Evolutionary conservation across 1,140 invertebrate species (phyloP), one percentile per base, ranked within the genome.

Genomic region (Drosophila triauraria): DNA sequence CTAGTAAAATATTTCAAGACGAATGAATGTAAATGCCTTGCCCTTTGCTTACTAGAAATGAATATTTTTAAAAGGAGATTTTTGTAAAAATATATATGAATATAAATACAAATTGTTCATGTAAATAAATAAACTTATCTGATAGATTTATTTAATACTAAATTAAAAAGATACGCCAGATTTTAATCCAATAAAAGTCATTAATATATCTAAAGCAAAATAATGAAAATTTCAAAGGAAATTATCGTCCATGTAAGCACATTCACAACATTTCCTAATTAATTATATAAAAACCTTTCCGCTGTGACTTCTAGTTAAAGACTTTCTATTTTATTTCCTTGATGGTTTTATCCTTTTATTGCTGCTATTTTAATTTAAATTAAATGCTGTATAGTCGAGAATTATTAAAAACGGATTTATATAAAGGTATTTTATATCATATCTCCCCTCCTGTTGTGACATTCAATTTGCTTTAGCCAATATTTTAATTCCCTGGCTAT

Each of bases 401-500:
- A 54, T 54, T 15, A 4, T 30, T 53, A 53, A 53, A 53, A 53
- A 1, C 13, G 7, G 12, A 4, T 38, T n/a, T 10, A 54, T n/a
- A 13, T 20, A 43, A 43, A 17, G 35, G 35, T 56, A 56, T 40
- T 40, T 40, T 40, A 56, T 54, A 38, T 15, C 20, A 10, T 38
- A 6, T 10, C 51, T 23, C 7, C 57, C 7, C 15, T 35, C 1
- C 12, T 23, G 2, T 25, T 57, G 25, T 32, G 35, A 10, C 25
- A 27, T 59, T 71, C 38, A 42, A 59, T 48, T 25, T 17, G 44
- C n/a, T n/a, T n/a, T n/a, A 15, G 43, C 25, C 23, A 71, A 50
- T 58, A 59, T 43, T 71, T 60, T 72, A 72, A 72, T 60, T 60
- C 30, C 10, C n/a, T 51, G n/a, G n/a, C 67, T 72, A 51, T 72